Evolutionary conservation across 1,140 invertebrate species (phyloP).

Genomic region (Drosophila lacertosa): DNA sequence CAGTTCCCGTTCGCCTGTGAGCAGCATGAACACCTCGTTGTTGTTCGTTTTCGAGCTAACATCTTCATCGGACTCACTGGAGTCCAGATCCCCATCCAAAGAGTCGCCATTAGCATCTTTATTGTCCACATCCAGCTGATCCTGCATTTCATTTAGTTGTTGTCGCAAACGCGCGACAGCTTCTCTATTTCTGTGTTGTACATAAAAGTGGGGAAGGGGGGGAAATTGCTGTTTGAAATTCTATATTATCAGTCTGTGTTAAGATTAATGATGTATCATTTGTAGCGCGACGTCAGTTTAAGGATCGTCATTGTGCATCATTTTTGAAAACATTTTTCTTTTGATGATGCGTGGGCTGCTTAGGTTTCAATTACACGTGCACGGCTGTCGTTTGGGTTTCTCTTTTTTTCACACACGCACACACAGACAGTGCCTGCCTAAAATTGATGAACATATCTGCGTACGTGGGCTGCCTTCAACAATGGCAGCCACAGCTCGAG

Average conservation of each 20-base stretch:
- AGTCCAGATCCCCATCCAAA: neutral
- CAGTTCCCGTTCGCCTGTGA: constrained; percentile 75
- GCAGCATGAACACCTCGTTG: constrained; percentile 73
- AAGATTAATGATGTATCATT: constrained; percentile 65
- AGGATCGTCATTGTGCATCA: constrained; percentile 63
- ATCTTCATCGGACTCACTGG: constrained; percentile 27
- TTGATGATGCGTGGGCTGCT: constrained; percentile 55
- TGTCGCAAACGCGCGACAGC: constrained; percentile 55
- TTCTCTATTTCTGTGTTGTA: constrained; percentile 57
- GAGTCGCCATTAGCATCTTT: constrained; percentile 5
- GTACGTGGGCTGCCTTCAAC: constrained; percentile 44
- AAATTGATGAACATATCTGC: constrained; percentile 66
- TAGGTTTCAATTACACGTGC: constrained; percentile 63
- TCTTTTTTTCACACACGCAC: constrained; percentile 34
- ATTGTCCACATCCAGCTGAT: constrained; percentile 14
- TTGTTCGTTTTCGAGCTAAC: constrained; percentile 28
- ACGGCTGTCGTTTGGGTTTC: constrained; percentile 35
- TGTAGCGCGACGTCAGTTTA: constrained; percentile 54
- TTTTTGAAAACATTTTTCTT: constrained; percentile 50
- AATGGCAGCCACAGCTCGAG: constrained; percentile 8
- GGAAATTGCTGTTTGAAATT: constrained; percentile 20
- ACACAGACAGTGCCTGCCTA: constrained; percentile 15
- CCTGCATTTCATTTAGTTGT: constrained; percentile 55
- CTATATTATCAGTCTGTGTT: constrained; percentile 17
- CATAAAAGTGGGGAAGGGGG: constrained; percentile 5